These are phyloP conservation scores for Himalopsyche tibetana DNA, from an alignment of 2,888 invertebrate genomes.

Conservation along the genomic window DNA sequence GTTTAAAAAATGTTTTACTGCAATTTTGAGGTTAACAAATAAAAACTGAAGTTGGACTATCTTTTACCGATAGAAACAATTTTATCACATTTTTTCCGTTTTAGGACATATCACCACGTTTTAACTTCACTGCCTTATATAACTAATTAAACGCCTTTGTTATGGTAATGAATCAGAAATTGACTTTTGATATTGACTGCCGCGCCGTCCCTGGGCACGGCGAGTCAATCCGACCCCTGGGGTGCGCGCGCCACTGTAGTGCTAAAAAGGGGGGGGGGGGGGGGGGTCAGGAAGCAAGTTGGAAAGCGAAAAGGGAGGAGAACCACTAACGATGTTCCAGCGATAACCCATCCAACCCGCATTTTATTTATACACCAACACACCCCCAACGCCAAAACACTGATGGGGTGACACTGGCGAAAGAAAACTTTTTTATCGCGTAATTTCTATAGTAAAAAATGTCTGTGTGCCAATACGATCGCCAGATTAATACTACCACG, in stretches of 20 bases:
- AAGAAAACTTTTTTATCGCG: background rate
- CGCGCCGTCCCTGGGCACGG: background rate
- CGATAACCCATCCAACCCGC: slow-evolving; percentile 39
- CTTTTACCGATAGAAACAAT: no score
- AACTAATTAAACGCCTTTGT: background rate
- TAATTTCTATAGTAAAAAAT: no score
- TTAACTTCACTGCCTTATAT: no score
- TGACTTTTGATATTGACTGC: background rate
- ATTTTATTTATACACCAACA: slow-evolving; percentile 32
- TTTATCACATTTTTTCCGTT: no score
- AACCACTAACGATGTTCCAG: slow-evolving; percentile 40
- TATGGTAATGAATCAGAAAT: background rate
- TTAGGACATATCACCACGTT: no score
- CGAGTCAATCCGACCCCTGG: slow-evolving; percentile 8
- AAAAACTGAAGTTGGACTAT: no score
- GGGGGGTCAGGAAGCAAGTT: slow-evolving; percentile 25
- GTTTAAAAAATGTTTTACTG: no score
- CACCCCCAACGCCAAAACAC: background rate
- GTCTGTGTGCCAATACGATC: no score
- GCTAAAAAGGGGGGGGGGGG: background rate
- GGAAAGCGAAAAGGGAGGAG: slow-evolving; percentile 27
- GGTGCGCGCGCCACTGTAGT: slow-evolving; percentile 4
- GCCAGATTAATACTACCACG: no score
- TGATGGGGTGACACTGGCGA: background rate
- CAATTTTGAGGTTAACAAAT: no score